Base-by-base conservation (phyloP, 2,888 invertebrate species). In the Chironomus tentans region DNA sequence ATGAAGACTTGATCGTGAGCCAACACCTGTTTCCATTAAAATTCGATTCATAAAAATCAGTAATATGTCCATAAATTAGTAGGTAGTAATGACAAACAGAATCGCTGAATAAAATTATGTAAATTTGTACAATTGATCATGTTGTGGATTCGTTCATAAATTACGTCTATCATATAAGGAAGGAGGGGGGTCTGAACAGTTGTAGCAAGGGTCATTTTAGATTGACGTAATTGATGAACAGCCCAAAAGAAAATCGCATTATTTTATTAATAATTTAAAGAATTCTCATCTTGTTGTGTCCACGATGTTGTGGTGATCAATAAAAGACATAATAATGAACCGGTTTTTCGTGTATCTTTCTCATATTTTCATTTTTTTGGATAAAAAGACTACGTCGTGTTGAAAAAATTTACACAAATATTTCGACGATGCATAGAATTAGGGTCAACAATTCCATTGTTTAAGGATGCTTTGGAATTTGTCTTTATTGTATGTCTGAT, bases 341-440 rank as follows among this genome's bases (percentile, higher is more conserved):
- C 72, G 72, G 72, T 73, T 73, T 73, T 71, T 62, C 62, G 72
- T 73, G 72, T 73, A 73, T 71, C 56, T 56, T 56, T 56, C 15
- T 18, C 56, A 56, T 56, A 56, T 56, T 38, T 38, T 38, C 18
- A 18, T 56, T 15, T 50, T 61, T 56, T 73, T 62, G 72, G 61
- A 21, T 62, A 73, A 46, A 7, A 10, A 38, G 15, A 13, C 15
- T 38, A 15, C 12, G 2, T n/a, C 61, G 38, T 62, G 24, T 15
- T 38, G 62, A 72, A 65, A 65, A 65, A 73, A 73, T 46, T 73
- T 73, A 15, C 38, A 22, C 65, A 68, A 68, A 68, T 18, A 70
- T 70, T 38, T 18, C 18, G 48, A 69, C n/a, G 18, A 77, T 24
- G 61, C 24, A 70, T 71, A 50, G 22, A 50, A 61, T 68, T 65